Base-by-base conservation (phyloP, 2,888 invertebrate species). In the Athrips mouffetella region DNA sequence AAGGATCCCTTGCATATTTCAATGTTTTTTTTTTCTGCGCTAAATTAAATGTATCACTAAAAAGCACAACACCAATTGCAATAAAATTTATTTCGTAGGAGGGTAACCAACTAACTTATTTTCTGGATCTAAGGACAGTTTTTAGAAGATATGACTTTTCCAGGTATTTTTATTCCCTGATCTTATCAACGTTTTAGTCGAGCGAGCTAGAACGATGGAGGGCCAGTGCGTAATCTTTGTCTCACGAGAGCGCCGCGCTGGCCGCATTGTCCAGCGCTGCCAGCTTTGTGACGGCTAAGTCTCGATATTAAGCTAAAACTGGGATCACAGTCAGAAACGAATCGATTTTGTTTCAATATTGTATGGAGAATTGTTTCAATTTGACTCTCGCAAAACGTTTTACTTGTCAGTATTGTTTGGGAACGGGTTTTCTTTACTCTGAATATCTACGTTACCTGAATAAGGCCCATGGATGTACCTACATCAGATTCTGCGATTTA, bases 221-320 rank as follows among this genome's bases (percentile, higher is more conserved):
- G 70, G 70, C 65, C 65, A 65, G 72, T 80, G 78, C 80, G 80
- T 80, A 76, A 80, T 82, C 79, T 80, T 77, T 68, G 75, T 77
- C 80, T 76, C 76, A 57, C 63, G 79, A 78, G 79, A 75, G 74
- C 68, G 53, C 61, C 64, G 62, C 70, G 27, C 27, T n/a, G 67
- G 63, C 71, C 73, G 71, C 76, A 81, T 76, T 77, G 76, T 74
- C 65, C 70, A 55, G 60, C 54, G 53, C 61, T 58, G 53, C 62
- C 60, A 62, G 74, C 73, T 74, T 80, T 74, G 76, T 73, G 65
- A 66, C 67, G 64, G 71, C 68, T 65, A 63, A 68, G 70, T 69
- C 60, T 63, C 67, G 73, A 76, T 76, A 51, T 45, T 50, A 76
- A 79, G 73, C 73, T 70, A 68, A 64, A 73, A 72, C 69, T 73